Conservation (phyloP, 2,888 invertebrate genomes). For the Cyclophora punctaria region DNA sequence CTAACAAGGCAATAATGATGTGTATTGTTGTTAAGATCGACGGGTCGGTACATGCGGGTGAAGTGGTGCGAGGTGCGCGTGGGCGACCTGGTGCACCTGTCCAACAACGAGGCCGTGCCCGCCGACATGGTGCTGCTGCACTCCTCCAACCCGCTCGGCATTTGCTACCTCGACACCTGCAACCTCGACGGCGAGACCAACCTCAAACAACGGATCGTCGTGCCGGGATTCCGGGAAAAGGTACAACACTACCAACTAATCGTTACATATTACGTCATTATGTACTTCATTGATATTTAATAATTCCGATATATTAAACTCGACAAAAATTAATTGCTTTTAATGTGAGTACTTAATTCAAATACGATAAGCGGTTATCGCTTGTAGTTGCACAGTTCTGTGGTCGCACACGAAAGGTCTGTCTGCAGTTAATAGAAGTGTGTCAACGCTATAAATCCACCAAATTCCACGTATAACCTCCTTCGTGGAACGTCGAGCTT, state of each 20-base stretch:
- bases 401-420: no score
- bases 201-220: conserved; percentile 92
- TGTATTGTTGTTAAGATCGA: conserved; percentile 72
- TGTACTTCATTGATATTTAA: no score
- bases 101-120: conserved; percentile 97
- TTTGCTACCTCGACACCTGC: conserved; percentile 96
- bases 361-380: no score
- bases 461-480: conserved; percentile 9
- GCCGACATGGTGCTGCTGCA: conserved; percentile 94
- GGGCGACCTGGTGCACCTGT: conserved; percentile 95
- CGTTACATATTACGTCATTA: no score
- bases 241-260: conserved; percentile 40
- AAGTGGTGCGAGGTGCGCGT: conserved; percentile 94
- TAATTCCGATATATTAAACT: no score
- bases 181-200: conserved; percentile 98
- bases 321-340: no score
- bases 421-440: conserved; percentile 1
- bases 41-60: conserved; percentile 86
- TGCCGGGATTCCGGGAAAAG: conserved; percentile 83
- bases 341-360: no score
- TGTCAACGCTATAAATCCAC: conserved; percentile 13
- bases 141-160: conserved; percentile 90
- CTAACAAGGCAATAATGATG: no score
- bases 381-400: no score
- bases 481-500: conserved; percentile 2